Percentiles rank a stretch among this genome's conserved stretches.
Evolutionary conservation across 2,888 invertebrate species (phyloP).

Genomic region (Tubiluchus corallicola): DNA sequence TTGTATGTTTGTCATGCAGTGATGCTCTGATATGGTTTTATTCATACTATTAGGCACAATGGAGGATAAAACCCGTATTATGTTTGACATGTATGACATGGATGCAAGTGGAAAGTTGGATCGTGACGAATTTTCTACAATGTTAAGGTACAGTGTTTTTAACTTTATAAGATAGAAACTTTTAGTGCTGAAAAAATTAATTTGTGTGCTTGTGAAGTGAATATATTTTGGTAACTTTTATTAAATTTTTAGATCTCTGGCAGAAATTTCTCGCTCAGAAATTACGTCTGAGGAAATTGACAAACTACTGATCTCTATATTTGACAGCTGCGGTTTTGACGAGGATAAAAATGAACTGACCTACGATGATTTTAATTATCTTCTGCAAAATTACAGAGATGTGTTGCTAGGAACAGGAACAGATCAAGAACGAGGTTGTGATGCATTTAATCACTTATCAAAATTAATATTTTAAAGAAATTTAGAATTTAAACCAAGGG

Average conservation of each 20-base stretch:
- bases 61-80: not conserved
- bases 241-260: not conserved
- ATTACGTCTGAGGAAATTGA: not conserved
- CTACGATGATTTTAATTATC: conserved; percentile 1
- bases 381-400: conserved; percentile 1
- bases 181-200: too few relatives aligned
- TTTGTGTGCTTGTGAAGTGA: too few relatives aligned
- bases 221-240: not conserved
- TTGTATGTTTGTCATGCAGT: too few relatives aligned
- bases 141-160: conserved; percentile 3
- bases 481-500: too few relatives aligned
- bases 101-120: not conserved
- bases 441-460: too few relatives aligned
- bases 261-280: not conserved
- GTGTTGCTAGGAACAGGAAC: not conserved
- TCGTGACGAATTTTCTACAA: not conserved
- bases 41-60: too few relatives aligned
- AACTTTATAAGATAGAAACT: too few relatives aligned
- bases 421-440: not conserved
- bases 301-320: conserved; percentile 1
- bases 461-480: too few relatives aligned
- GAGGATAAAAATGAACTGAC: not conserved
- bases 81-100: conserved; percentile 3
- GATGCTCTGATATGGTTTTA: too few relatives aligned
- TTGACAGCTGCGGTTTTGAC: conserved; percentile 1